These are phyloP conservation scores for Leuciscus waleckii DNA, from an alignment of 2,797 vertebrate species.

Conservation along the genomic window DNA sequence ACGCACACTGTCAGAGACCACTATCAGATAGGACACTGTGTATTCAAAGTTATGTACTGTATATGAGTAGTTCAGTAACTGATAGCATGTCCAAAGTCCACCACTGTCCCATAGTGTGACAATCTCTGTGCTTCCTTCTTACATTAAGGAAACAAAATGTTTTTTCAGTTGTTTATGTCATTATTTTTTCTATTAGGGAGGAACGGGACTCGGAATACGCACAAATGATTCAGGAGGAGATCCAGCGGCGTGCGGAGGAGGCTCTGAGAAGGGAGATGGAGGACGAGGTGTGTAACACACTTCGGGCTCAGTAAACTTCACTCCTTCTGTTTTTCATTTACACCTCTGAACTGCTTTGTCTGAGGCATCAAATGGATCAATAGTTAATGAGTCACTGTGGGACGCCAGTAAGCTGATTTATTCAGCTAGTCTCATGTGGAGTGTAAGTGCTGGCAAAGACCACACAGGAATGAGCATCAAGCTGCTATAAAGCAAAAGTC, in stretches of 20 bases:
- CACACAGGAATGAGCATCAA: slow-evolving; percentile 50
- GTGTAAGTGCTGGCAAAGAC: slow-evolving; percentile 63
- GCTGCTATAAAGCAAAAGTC: slow-evolving; percentile 58
- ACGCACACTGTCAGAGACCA: background rate
- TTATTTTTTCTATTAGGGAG: slow-evolving; percentile 66
- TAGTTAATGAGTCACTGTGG: slow-evolving; percentile 62
- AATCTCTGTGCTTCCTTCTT: background rate
- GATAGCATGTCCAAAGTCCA: slow-evolving; percentile 27
- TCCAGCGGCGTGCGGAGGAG: slow-evolving; percentile 75
- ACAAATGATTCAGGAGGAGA: slow-evolving; percentile 78
- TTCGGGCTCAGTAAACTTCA: background rate
- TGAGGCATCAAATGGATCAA: slow-evolving; percentile 57
- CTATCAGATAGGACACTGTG: background rate
- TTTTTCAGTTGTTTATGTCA: background rate
- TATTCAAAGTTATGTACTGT: background rate
- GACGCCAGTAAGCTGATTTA: slow-evolving; percentile 59
- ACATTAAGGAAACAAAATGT: background rate
- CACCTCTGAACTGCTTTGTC: slow-evolving; percentile 35
- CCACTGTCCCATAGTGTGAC: background rate
- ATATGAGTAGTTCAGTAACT: background rate
- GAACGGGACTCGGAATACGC: slow-evolving; percentile 79
- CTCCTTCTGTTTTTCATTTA: slow-evolving; percentile 22
- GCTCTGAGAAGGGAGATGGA: slow-evolving; percentile 71
- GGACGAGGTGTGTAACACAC: slow-evolving; percentile 72
- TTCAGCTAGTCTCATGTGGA: slow-evolving; percentile 22